Evolutionary conservation across 2,797 vertebrate genomes (phyloP).

Genomic region (Corythornis leucogaster): DNA sequence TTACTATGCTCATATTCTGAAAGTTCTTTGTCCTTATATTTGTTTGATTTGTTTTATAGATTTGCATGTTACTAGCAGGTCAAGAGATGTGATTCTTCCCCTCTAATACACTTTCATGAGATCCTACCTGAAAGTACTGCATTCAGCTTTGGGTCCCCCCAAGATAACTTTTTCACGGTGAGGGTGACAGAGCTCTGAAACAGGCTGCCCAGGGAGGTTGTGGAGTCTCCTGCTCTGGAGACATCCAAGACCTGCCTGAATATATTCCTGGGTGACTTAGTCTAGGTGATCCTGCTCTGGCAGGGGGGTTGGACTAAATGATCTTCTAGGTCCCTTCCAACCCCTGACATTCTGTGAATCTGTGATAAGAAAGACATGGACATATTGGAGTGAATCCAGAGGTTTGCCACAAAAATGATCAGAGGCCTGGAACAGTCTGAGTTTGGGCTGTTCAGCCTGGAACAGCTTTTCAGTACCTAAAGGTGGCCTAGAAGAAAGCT

Average conservation of each 20-base stretch:
- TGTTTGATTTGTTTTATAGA: neutral
- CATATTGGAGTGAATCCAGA: neutral
- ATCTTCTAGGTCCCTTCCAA: too few relatives aligned
- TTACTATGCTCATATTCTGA: neutral
- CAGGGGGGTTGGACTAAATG: too few relatives aligned
- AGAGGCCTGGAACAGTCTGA: neutral
- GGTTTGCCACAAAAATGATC: too few relatives aligned
- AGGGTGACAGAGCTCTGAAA: too few relatives aligned
- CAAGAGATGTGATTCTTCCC: neutral
- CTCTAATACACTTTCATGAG: neutral
- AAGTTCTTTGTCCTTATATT: neutral
- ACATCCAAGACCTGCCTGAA: too few relatives aligned
- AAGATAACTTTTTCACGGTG: neutral
- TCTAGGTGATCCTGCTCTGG: too few relatives aligned
- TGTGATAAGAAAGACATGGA: neutral
- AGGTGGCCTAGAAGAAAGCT: neutral
- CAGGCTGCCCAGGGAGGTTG: too few relatives aligned
- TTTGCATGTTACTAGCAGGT: neutral
- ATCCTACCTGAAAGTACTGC: neutral
- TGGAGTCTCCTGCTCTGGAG: too few relatives aligned
- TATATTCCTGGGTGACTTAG: too few relatives aligned
- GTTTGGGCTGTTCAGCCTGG: neutral
- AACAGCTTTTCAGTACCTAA: neutral
- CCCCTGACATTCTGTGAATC: too few relatives aligned
- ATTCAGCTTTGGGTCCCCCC: neutral